Base-by-base conservation (phyloP, 2,113 vertebrate species). In the Zeus faber region DNA sequence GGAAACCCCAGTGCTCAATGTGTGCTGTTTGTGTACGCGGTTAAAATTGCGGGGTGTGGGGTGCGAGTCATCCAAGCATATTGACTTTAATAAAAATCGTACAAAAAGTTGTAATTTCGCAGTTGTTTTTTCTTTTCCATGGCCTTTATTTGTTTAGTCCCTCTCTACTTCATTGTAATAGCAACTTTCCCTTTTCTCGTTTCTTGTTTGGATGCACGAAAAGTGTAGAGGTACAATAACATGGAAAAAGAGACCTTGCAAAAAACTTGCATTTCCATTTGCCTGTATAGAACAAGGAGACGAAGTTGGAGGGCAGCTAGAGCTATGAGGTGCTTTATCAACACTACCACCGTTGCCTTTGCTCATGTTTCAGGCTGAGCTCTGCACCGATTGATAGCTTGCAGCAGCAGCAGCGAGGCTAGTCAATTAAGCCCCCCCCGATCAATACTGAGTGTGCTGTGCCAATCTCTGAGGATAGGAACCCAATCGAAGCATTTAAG, bases 371-470 rank as follows among this genome's bases (percentile, higher is more conserved):
- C 59, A 40, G 21, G 35, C 46, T 53, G 10, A 25, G 14, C 20
- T 17, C 41, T 24, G 18, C 25, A 54, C 8, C 37, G 54, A 54
- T 13, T 40, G 52, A 67, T 52, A 61, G 46, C 23, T 54, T 67
- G 52, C 5, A 17, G 57, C 14, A 62, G 54, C 65, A 45, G 24
- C 46, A 31, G 26, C 62, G n/a, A 16, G 9, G 43, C 21, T 31
- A 16, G 58, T 69, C 47, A 14, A 65, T 49, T 68, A 2, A 62
- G 21, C 29, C 48, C 24, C 6, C 5, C 9, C 16, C 59, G 41
- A 79, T 81, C 72, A 37, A 72, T 74, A 72, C 25, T 2, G 5
- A 17, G 25, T 70, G 58, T 66, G 45, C 47, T 31, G 23, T 7
- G 21, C 37, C 46, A 26, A 35, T 14, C 52, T 40, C 14, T 44